phyloP scores from a whole-genome alignment of 2,888 invertebrate species.

The Galerucella nymphaeae region DNA sequence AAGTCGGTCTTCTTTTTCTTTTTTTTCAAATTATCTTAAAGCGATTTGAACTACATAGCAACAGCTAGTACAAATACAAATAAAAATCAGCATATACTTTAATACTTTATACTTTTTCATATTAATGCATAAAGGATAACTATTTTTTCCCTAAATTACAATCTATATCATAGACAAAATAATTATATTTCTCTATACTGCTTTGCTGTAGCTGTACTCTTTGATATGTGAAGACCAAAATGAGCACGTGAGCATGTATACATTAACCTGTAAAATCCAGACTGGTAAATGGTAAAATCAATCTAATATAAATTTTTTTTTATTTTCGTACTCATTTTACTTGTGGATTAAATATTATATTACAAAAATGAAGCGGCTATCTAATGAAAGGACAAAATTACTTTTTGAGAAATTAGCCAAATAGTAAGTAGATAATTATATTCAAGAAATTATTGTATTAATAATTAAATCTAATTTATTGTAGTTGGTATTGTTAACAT shows the following conservation, averaged over 20 bases:
- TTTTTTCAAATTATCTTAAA: no score
- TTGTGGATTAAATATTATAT: not conserved
- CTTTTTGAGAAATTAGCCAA: conserved; percentile 93
- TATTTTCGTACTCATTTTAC: not conserved
- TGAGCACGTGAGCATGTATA: not conserved
- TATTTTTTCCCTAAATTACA: not conserved
- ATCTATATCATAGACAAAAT: not conserved
- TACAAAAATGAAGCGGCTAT: conserved; percentile 82
- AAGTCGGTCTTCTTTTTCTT: no score
- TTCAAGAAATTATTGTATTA: not conserved
- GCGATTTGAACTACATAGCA: no score
- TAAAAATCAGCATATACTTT: no score
- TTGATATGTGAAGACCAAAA: not conserved
- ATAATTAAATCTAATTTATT: not conserved
- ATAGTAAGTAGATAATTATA: conserved; percentile 77
- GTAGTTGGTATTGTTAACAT: no score
- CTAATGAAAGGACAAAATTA: conserved; percentile 86
- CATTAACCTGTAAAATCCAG: not conserved
- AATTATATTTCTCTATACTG: no score
- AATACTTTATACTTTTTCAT: no score
- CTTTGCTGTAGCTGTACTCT: no score
- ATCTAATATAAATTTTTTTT: not conserved
- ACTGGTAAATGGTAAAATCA: no score
- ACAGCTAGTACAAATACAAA: no score
- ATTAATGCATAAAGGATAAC: no score